These are phyloP conservation scores for Ophioninae sp. DNA, from an alignment of 2,888 invertebrate genomes.

Conservation along the genomic window DNA sequence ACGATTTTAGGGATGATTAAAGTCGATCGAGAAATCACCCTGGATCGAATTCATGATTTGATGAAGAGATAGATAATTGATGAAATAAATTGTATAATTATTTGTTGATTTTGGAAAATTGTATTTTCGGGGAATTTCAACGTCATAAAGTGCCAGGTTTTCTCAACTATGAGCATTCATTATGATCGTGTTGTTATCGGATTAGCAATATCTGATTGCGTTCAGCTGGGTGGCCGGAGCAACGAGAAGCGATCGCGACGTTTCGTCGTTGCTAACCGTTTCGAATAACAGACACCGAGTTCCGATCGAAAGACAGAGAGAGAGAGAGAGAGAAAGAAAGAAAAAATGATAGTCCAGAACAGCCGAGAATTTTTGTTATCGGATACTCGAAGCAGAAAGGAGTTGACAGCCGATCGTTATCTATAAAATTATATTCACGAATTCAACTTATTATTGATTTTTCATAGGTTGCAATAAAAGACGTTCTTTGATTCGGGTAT, in stretches of 20 bases:
- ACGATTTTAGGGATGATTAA: not conserved
- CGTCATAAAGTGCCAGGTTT: not conserved
- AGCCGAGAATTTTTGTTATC: conserved; percentile 40
- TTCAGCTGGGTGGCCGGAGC: conserved; percentile 56
- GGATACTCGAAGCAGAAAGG: conserved; percentile 36
- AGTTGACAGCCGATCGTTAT: conserved; percentile 36
- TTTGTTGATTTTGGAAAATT: not conserved
- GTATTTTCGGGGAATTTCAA: not conserved
- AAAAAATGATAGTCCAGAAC: not conserved
- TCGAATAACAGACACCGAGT: conserved; percentile 69
- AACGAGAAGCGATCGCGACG: conserved; percentile 52
- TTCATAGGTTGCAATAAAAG: not conserved
- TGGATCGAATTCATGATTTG: not conserved
- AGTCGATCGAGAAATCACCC: not conserved
- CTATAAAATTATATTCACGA: conserved; percentile 19
- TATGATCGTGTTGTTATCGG: conserved; percentile 38
- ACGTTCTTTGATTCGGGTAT: not conserved
- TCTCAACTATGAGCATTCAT: not conserved
- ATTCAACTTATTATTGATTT: not conserved
- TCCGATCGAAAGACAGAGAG: not conserved
- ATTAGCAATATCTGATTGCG: conserved; percentile 45
- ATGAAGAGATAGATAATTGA: not conserved
- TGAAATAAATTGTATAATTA: not conserved
- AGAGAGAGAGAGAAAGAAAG: not conserved
- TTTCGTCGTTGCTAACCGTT: conserved; percentile 52